Base-by-base conservation (phyloP, 2,888 invertebrate genomes). In the Chymomyza caudatula region DNA sequence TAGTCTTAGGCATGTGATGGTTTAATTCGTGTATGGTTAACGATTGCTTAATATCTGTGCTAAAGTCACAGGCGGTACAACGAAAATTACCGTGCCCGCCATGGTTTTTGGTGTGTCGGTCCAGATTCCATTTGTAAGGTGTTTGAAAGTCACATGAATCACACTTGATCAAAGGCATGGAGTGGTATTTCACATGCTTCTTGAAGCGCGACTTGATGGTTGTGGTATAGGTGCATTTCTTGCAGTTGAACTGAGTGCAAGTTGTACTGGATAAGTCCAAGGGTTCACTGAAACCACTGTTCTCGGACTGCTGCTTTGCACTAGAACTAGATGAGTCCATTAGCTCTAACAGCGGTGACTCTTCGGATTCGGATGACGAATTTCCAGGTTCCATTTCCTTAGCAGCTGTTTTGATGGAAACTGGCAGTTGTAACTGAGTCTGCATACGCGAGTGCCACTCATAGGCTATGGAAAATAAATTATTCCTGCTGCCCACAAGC, bases 151-250 rank as follows among this genome's bases (percentile, higher is more conserved):
- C 96, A 90, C 98, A 98, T 88, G 96, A 94, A 65, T 94, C 94
- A 90, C 98, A 98, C 90, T 97, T 97, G 77, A 96, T 97, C 95
- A 96, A 96, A 79, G 95, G 97, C 95, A 96, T 96, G 60, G 96
- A 95, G 90, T 97, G 97, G 89, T 97, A 97, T 88, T 96, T 96
- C 59, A 97, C 96, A 90, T 97, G 97, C 89, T 97, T 97, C 64
- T 96, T 96, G 89, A 94, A 97, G 67, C 97, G 93, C 47, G 96
- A 95, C 79, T 95, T 94, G 85, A 97, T 95, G 88, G 96, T 95
- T 0, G 97, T 98, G 72, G 95, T 95, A 89, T 97, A 98, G 75
- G 95, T 94, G 91, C 98, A 98, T 91, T 96, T 95, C 71, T 93
- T 93, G 90, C 98, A 98, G 13, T 95, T 93, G 90, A 95, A 96